Base-by-base conservation (phyloP, 2,888 invertebrate species). In the Diarsia mendica region DNA sequence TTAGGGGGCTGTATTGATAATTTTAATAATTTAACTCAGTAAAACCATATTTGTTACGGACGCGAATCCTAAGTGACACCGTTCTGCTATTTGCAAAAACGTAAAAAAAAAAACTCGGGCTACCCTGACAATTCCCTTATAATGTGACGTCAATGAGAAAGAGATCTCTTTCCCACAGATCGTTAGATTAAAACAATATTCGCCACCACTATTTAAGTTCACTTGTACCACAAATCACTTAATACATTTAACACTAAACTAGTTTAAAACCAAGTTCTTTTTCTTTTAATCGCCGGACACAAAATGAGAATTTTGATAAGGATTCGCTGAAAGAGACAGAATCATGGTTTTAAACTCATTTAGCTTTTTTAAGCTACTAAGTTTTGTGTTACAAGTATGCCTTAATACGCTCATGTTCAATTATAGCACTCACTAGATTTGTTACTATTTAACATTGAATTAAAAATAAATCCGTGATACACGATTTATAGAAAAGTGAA, bases 371-470 rank as follows among this genome's bases (percentile, higher is more conserved):
- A 33, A 28, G 9, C 18, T 28, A 58, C 3, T 28, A 5, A 33
- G 60, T 60, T 33, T 33, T 33, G 18, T 60, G 28, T 33, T 33
- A 60, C 60, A 33, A 60, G 60, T 60, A 2, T 33, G 18, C 33
- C 33, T 55, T 79, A 55, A 67, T 28, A n/a, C 44, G 58, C 11
- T 39, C 65, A 39, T 72, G 66, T 80, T 75, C 39, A n/a, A 48
- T 49, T 18, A 68, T 48, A 48, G 46, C 61, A 33, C 53, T 68
- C 18, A 18, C 33, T 60, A 33, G 13, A 28, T 58, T 60, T 33
- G 18, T 60, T 33, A 60, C 4, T 28, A 60, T 28, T 4, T 33
- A 28, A 53, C 15, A 65, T 39, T 28, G 15, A 13, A 61, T 63
- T n/a, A 70, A 9, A 46, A 51, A 48, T 63, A 79, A 11, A 23